Evolutionary conservation across 1,140 invertebrate species (phyloP).

Genomic region (Adelges cooleyi): DNA sequence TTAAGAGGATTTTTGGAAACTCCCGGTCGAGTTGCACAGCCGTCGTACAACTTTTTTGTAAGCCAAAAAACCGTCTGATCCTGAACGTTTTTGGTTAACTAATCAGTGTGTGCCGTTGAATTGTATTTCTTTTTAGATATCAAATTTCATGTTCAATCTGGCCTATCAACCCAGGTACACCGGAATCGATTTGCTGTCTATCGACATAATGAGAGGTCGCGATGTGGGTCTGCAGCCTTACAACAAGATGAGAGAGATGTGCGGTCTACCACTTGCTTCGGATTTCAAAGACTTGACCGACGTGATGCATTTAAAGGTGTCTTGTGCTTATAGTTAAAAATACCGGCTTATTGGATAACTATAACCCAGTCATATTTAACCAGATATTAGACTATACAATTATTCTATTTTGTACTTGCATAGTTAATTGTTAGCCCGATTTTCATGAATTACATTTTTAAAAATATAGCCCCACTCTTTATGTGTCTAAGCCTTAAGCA

Average conservation of each 20-base stretch:
- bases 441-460: no score
- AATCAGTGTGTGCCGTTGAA: not conserved
- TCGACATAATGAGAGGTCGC: slow-evolving; percentile 76
- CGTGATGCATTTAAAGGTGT: slow-evolving; percentile 31
- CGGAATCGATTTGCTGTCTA: slow-evolving; percentile 72
- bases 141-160: slow-evolving; percentile 41
- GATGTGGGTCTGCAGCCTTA: slow-evolving; percentile 80
- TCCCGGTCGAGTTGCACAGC: not conserved
- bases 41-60: slow-evolving; percentile 8
- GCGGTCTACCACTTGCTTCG: slow-evolving; percentile 56
- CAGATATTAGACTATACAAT: no score
- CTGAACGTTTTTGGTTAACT: not conserved
- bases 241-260: slow-evolving; percentile 61
- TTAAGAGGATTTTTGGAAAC: slow-evolving; percentile 7
- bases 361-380: no score
- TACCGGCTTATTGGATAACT: no score
- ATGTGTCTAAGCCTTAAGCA: no score
- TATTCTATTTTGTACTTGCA: no score
- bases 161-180: slow-evolving; percentile 44
- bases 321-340: no score
- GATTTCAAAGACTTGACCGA: slow-evolving; percentile 39
- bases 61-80: not conserved
- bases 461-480: no score
- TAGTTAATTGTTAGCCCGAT: no score
- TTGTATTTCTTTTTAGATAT: slow-evolving; percentile 13